A percentile compares a stretch with the other conserved stretches of the same genome.
phyloP scores from a whole-genome alignment of 2,888 invertebrate genomes.

The Agapostemon virescens region DNA sequence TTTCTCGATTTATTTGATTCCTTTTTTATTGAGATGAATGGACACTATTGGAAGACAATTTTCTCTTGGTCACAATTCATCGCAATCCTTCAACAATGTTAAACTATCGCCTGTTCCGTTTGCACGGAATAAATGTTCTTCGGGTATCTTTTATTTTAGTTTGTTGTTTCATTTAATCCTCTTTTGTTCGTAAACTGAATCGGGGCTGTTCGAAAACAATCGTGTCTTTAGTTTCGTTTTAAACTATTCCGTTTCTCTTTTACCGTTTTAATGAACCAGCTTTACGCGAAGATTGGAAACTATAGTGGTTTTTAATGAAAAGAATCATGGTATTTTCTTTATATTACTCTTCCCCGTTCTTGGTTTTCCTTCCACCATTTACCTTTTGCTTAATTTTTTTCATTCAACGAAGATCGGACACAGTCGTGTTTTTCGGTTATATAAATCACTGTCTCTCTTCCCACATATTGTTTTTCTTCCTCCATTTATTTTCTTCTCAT shows the following conservation, averaged over 20 bases:
- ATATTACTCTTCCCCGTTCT: neutral
- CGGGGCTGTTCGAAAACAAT: neutral
- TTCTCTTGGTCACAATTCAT: neutral
- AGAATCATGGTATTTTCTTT: neutral
- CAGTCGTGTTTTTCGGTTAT: neutral
- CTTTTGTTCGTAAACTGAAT: neutral
- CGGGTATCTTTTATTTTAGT: neutral
- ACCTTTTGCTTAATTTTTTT: neutral
- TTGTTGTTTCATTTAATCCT: neutral
- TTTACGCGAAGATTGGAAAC: neutral
- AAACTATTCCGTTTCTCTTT: neutral
- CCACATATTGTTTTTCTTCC: neutral
- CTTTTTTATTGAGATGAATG: neutral
- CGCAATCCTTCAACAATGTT: neutral
- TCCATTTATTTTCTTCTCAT: neutral
- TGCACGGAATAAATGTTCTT: neutral
- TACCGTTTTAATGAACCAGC: neutral
- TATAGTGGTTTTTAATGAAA: neutral
- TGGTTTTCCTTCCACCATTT: neutral
- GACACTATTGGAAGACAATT: neutral
- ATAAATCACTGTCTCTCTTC: constrained; percentile 1
- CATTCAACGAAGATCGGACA: neutral
- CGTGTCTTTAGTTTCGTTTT: neutral
- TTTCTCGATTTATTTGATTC: too few species aligned
- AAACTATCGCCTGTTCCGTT: neutral